Base-by-base conservation (phyloP, 1,140 invertebrate species). In the Hyles euphorbiae region DNA sequence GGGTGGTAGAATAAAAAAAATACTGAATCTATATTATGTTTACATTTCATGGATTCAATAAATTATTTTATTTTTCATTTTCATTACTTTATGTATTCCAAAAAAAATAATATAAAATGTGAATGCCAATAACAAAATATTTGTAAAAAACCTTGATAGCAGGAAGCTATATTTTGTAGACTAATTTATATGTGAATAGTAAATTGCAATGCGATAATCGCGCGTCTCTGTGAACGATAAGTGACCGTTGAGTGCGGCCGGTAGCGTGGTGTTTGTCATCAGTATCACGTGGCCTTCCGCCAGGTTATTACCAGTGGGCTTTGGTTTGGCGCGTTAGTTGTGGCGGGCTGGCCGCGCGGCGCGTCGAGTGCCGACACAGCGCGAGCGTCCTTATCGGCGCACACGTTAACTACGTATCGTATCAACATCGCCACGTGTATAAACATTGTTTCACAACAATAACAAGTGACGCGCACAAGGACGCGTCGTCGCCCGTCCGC, bases 391-490 rank as follows among this genome's bases (percentile, higher is more conserved):
- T 78, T 76, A 77, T 76, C 76, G 72, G 51, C 70, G 73, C 60
- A 62, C 72, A 76, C 68, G 65, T 60, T 68, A 72, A 75, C 70
- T 71, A 54, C 77, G 75, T 74, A 76, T 73, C 74, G 75, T 73
- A 76, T 73, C 74, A 78, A 78, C 75, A 74, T 63, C 74, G 74
- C 81, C 85, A 86, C 83, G 85, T 88, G 85, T 81, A 79, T 78
- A 83, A 82, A 87, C 81, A 83, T 75, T 83, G 81, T 84, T 79
- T 77, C 79, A 83, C 78, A 81, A 87, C 78, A 83, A 83, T 74
- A 79, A 81, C 78, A 81, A 66, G 66, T 74, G 76, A 81, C 76
- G 76, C 72, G 73, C 54, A 58, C 82, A 79, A 81, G 76, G 78
- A 82, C 79, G 65, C 48, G 12, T 8, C 48, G 48, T 33, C 32